These are phyloP conservation scores for Heliconius charithonia DNA, from an alignment of 2,888 invertebrate species.

Conservation along the genomic window DNA sequence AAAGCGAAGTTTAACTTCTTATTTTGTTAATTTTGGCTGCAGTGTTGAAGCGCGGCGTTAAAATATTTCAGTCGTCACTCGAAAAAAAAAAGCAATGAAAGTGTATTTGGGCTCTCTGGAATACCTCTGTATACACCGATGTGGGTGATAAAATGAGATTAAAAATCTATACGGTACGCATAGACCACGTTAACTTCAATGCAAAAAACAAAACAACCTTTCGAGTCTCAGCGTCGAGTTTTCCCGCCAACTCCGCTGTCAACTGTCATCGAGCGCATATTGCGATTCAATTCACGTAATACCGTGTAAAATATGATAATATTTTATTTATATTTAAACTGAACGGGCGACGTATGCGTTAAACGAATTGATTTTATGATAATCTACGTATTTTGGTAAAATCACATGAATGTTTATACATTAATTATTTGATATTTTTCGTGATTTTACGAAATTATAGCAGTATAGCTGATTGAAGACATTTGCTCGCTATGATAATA, in stretches of 20 bases:
- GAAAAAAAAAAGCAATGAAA: not conserved
- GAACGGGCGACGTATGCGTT: slow-evolving; percentile 9
- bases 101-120: not conserved
- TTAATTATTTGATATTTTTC: not conserved
- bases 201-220: slow-evolving; percentile 51
- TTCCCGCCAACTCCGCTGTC: slow-evolving; percentile 57
- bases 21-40: too few relatives aligned
- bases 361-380: slow-evolving; percentile 20
- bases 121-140: not conserved
- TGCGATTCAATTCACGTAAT: slow-evolving; percentile 44
- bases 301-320: slow-evolving; percentile 27
- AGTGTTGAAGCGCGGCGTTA: too few relatives aligned
- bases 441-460: not conserved
- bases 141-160: not conserved
- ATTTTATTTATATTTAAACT: slow-evolving; percentile 23
- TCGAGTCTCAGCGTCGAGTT: slow-evolving; percentile 49
- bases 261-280: slow-evolving; percentile 53
- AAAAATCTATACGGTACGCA: not conserved
- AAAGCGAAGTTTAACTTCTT: too few relatives aligned
- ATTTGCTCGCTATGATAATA: too few relatives aligned
- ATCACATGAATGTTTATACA: not conserved
- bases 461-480: not conserved
- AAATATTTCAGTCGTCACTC: too few relatives aligned
- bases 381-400: slow-evolving; percentile 1
- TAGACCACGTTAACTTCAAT: slow-evolving; percentile 45